Conservation (phyloP, 2,888 invertebrate species). For the Luffia ferchaultella region DNA sequence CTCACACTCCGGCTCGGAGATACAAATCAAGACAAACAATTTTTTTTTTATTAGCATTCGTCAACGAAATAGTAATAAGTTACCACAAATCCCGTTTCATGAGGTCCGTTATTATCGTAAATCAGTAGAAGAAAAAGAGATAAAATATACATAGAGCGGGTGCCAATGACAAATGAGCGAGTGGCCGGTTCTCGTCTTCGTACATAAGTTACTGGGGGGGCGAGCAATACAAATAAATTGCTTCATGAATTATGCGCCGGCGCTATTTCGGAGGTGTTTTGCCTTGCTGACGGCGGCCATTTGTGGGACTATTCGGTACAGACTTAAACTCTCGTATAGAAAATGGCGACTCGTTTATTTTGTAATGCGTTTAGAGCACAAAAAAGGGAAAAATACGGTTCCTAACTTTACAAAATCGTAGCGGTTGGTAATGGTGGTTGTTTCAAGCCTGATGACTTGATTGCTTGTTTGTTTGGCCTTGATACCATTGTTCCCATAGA, state of each 20-base stretch:
- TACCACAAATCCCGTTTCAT: neutral
- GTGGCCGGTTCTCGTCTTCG: neutral
- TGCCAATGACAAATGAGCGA: neutral
- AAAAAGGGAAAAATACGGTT: too few species aligned
- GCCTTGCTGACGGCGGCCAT: constrained; percentile 5
- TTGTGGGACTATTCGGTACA: constrained; percentile 31
- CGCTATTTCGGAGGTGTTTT: constrained; percentile 6
- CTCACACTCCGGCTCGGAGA: too few species aligned
- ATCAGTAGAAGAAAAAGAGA: neutral
- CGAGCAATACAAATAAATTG: constrained; percentile 58
- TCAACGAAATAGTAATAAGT: too few species aligned
- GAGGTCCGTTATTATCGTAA: neutral
- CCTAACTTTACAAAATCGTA: too few species aligned
- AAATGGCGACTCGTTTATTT: constrained; percentile 55
- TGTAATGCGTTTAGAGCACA: constrained; percentile 19
- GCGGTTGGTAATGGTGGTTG: too few species aligned
- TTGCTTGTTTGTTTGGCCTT: too few species aligned
- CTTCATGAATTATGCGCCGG: constrained; percentile 53
- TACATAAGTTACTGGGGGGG: neutral
- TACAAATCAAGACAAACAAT: too few species aligned
- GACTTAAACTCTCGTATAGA: constrained; percentile 56
- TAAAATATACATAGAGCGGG: neutral
- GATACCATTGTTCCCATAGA: too few species aligned
- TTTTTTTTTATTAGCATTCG: too few species aligned
- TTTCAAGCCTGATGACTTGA: too few species aligned